These are phyloP conservation scores for Polymixis flavicincta DNA, from an alignment of 2,888 invertebrate genomes.

Conservation along the genomic window DNA sequence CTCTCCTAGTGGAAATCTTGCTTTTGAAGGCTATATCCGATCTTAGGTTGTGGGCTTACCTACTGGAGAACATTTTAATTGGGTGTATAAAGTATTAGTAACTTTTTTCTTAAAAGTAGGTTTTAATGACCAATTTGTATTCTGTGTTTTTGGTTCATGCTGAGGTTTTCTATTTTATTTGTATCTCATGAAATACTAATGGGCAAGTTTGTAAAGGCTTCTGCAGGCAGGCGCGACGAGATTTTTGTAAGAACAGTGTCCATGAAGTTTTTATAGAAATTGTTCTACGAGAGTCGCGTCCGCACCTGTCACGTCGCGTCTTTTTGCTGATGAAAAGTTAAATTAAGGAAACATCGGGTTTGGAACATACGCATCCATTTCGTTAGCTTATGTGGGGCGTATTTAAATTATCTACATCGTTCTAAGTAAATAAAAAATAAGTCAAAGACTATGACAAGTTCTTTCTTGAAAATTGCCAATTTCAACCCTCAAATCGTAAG, in stretches of 20 bases:
- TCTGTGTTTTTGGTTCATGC: background rate
- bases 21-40: conserved; percentile 42
- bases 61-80: conserved; percentile 8
- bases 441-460: too few species aligned
- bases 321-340: background rate
- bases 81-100: too few species aligned
- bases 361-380: too few species aligned
- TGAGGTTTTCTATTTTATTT: too few species aligned
- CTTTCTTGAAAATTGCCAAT: background rate
- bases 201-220: background rate
- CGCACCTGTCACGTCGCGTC: too few species aligned
- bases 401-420: too few species aligned
- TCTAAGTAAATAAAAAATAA: too few species aligned
- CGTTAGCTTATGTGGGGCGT: too few species aligned
- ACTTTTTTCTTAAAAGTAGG: background rate
- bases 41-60: conserved; percentile 25
- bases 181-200: background rate
- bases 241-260: too few species aligned
- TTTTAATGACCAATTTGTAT: background rate
- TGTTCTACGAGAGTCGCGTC: too few species aligned
- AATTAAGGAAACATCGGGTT: background rate
- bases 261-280: too few species aligned
- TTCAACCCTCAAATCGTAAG: background rate
- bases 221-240: too few species aligned
- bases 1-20: conserved; percentile 52